Conservation (phyloP, 2,113 vertebrate species). For the Aptenodytes forsteri region DNA sequence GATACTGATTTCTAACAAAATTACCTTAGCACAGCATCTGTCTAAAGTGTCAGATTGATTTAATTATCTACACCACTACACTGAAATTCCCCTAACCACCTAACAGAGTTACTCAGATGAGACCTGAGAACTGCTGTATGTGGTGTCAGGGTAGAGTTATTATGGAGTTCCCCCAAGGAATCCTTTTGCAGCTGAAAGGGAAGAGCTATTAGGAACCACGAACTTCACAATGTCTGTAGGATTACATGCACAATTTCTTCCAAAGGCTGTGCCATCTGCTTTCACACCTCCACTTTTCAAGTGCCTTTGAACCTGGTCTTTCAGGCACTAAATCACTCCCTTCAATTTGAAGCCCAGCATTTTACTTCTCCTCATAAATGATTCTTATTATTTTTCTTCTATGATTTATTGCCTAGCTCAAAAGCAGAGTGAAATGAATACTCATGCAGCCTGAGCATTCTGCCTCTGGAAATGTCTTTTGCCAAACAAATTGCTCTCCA, state of each 20-base stretch:
- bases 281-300: neutral
- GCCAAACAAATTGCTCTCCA: neutral
- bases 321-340: neutral
- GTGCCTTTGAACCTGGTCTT: neutral
- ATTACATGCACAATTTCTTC: neutral
- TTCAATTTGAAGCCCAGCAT: neutral
- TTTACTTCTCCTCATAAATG: neutral
- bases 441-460: neutral
- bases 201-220: neutral
- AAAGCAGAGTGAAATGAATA: neutral
- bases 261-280: slow-evolving; percentile 2
- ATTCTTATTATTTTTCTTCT: neutral
- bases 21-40: neutral
- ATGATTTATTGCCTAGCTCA: neutral
- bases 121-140: neutral
- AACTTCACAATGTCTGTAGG: neutral
- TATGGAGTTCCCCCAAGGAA: neutral
- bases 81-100: neutral
- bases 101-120: neutral
- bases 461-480: neutral
- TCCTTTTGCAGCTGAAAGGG: neutral
- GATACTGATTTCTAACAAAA: neutral
- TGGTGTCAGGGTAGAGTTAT: neutral
- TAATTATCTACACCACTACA: neutral
- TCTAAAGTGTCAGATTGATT: neutral